Evolutionary conservation across 2,113 vertebrate genomes (phyloP), one percentile per base, ranked within the genome.

Genomic region (Eubucco bourcierii): DNA sequence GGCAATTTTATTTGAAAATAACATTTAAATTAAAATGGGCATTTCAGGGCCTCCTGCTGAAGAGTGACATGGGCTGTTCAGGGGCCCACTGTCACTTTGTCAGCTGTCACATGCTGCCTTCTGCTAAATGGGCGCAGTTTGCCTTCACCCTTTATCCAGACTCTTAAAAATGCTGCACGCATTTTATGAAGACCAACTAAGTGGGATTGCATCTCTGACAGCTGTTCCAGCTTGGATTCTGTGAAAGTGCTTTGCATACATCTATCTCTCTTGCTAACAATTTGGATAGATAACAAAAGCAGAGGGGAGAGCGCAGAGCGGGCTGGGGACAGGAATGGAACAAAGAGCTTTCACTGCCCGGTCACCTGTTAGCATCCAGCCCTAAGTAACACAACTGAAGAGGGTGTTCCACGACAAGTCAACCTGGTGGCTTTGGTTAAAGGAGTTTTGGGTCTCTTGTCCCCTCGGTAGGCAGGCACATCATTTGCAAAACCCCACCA

Each of bases 1-100:
- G 96, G 93, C 96, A 96, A 96, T 96, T 96, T 95, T 94, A 96
- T 96, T 96, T 96, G 95, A 96, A 96, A 96, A 95, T 96, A 94
- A 96, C 93, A 96, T 96, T 96, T 95, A 96, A 96, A 96, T 96
- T 96, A 96, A 96, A 96, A 96, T 94, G 95, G 94, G 91, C 95
- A 95, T 96, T 96, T 96, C 96, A 96, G 91, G 94, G 87, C 95
- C 94, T 94, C 96, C 94, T 87, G 94, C 95, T 95, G 95, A 82
- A 95, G 96, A 93, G 89, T 93, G 95, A 96, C 95, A 96, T 12
- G 91, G 93, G 94, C 93, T 96, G 96, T 96, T 95, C 81, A 80
- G 96, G 95, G 95, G 95, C 95, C 96, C 93, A 95, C 95, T 95
- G 95, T 95, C 96, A 96, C 96, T 96, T 90, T 95, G 94, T 96